Conservation (phyloP, 1,140 invertebrate species). For the Euura lappo region DNA sequence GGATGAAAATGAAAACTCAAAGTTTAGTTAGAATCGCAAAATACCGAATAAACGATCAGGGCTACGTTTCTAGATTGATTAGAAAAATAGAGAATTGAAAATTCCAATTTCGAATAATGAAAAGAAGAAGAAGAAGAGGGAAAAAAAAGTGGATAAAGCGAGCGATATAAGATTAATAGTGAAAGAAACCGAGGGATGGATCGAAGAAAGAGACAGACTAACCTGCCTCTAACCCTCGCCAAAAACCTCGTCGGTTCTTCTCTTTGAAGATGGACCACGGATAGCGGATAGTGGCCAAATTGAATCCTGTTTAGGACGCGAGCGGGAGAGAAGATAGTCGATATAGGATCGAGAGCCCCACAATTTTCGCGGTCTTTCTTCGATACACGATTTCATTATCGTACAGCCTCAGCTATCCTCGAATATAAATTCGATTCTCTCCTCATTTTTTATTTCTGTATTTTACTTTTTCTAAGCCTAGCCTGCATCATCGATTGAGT, state of each 20-base stretch:
- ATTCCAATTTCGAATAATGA: constrained; percentile 1
- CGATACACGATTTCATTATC: background rate
- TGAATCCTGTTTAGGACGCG: constrained; percentile 61
- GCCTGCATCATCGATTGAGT: too few species aligned
- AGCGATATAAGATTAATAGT: constrained; percentile 63
- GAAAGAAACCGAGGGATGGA: constrained; percentile 39
- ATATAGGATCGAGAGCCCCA: constrained; percentile 22
- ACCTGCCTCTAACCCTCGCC: constrained; percentile 33
- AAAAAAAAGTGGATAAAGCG: constrained; percentile 49
- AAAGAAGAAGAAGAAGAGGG: constrained; percentile 12
- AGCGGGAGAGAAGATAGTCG: constrained; percentile 32
- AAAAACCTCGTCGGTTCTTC: constrained; percentile 52
- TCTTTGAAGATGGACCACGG: constrained; percentile 60
- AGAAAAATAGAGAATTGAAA: constrained; percentile 22
- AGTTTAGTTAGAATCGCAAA: too few species aligned
- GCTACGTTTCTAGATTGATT: background rate
- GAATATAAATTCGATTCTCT: background rate
- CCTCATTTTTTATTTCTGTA: too few species aligned
- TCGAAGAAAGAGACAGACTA: background rate
- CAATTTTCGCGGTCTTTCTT: background rate
- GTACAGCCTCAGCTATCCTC: background rate
- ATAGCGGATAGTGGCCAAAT: constrained; percentile 52
- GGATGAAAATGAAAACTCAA: too few species aligned
- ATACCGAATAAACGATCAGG: too few species aligned
- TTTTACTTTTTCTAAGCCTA: too few species aligned